Conservation (phyloP, 2,888 invertebrate genomes). For the Rhyacophila evoluta region DNA sequence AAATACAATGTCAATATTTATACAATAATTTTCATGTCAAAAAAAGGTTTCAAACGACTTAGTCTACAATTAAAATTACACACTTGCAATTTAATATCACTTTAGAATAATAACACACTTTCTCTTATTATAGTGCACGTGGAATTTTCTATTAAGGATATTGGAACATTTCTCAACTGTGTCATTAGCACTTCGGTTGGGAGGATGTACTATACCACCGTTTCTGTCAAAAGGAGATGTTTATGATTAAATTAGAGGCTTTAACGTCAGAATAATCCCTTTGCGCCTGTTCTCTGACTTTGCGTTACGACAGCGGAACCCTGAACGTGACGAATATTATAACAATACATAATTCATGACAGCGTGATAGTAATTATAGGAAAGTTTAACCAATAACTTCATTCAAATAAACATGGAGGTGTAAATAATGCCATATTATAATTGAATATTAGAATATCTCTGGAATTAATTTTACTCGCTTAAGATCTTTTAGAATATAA, state of each 20-base stretch:
- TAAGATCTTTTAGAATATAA: too few relatives aligned
- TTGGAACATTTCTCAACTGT: neutral
- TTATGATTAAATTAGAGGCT: constrained; percentile 15
- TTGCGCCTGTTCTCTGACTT: constrained; percentile 9
- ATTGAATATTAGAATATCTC: neutral
- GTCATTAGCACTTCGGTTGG: constrained; percentile 16
- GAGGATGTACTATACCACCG: neutral
- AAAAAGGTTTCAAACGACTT: neutral
- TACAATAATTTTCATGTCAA: neutral
- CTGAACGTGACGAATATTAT: neutral
- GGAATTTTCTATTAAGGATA: constrained; percentile 10
- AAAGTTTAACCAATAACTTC: neutral
- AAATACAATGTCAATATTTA: too few relatives aligned
- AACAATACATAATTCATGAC: neutral
- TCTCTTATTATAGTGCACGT: neutral
- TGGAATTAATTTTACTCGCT: too few relatives aligned
- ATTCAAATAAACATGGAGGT: neutral
- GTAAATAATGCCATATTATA: neutral
- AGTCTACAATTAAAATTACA: neutral
- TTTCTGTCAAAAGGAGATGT: neutral
- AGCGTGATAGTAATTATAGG: neutral
- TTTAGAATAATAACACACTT: neutral
- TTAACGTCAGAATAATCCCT: constrained; percentile 14
- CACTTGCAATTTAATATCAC: neutral
- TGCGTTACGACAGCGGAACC: neutral